Evolutionary conservation across 2,113 vertebrate species (phyloP).

Genomic region (Nyctibius bracteatus): DNA sequence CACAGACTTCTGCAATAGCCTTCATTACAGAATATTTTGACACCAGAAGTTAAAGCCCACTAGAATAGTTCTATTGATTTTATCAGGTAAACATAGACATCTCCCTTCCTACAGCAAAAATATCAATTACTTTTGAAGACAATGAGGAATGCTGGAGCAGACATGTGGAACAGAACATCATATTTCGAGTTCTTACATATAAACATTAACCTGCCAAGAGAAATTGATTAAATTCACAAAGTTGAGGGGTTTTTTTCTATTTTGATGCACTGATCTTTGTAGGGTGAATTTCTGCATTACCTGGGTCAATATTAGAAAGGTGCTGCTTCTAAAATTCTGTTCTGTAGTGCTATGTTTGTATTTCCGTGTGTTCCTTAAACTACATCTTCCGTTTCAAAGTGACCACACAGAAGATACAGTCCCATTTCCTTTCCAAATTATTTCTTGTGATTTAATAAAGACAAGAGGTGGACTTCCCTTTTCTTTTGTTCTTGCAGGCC

Average conservation of each 20-base stretch:
- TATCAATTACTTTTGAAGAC: neutral
- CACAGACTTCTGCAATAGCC: neutral
- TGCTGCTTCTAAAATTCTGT: neutral
- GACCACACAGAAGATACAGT: neutral
- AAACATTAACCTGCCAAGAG: neutral
- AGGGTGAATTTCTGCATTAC: neutral
- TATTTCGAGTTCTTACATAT: neutral
- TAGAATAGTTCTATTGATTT: neutral
- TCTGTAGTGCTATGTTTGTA: neutral
- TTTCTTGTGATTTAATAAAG: neutral
- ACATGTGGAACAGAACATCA: neutral
- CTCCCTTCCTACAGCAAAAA: neutral
- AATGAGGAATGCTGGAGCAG: neutral
- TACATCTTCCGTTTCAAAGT: neutral
- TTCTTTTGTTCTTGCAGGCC: neutral
- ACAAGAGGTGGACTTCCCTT: neutral
- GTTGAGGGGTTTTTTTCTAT: neutral
- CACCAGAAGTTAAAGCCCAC: neutral
- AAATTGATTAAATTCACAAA: neutral
- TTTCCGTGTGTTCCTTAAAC: neutral
- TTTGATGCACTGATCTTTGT: neutral
- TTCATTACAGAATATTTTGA: neutral
- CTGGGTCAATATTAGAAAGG: neutral
- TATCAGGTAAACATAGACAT: neutral
- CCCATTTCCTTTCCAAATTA: neutral